A percentile compares a stretch with the other conserved stretches of the same genome.
phyloP scores from a whole-genome alignment of 2,797 vertebrate species.

The Crocodylus rhombifer region DNA sequence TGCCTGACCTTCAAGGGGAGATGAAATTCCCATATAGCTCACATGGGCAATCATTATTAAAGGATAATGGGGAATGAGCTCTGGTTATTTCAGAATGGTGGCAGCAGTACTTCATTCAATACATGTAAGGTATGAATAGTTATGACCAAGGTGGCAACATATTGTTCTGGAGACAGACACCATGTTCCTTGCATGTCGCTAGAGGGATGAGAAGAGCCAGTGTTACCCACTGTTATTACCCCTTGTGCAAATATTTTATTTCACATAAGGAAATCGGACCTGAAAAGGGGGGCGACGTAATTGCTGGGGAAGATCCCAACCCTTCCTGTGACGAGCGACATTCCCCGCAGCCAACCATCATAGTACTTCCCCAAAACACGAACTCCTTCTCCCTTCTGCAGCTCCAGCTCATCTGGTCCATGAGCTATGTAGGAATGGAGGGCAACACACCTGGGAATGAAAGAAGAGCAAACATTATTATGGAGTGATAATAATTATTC shows the following conservation, averaged over 20 bases:
- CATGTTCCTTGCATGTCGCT: not conserved
- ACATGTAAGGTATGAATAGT: accelerated
- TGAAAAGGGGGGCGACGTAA: slow-evolving; percentile 92
- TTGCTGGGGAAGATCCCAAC: slow-evolving; percentile 92
- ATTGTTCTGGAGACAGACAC: not conserved
- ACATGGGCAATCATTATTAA: accelerated
- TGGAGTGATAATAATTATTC: not conserved
- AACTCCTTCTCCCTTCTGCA: slow-evolving; percentile 94
- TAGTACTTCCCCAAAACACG: slow-evolving; percentile 92
- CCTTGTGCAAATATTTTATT: accelerated
- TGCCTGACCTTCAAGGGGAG: not conserved
- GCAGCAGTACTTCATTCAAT: accelerated
- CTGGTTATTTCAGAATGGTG: not conserved
- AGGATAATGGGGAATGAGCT: not conserved
- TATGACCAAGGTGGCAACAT: not conserved
- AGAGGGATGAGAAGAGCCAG: accelerated
- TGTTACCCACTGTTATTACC: accelerated
- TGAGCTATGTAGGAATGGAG: slow-evolving; percentile 89
- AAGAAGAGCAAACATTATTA: not conserved
- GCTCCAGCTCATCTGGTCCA: slow-evolving; percentile 89
- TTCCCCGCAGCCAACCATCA: slow-evolving; percentile 93
- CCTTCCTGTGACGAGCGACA: slow-evolving; percentile 93
- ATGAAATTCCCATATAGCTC: accelerated
- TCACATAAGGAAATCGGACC: slow-evolving; percentile 75
- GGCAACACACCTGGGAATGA: slow-evolving; percentile 87